Conservation (phyloP, 2,113 vertebrate genomes). For the Pseudonaja textilis region DNA sequence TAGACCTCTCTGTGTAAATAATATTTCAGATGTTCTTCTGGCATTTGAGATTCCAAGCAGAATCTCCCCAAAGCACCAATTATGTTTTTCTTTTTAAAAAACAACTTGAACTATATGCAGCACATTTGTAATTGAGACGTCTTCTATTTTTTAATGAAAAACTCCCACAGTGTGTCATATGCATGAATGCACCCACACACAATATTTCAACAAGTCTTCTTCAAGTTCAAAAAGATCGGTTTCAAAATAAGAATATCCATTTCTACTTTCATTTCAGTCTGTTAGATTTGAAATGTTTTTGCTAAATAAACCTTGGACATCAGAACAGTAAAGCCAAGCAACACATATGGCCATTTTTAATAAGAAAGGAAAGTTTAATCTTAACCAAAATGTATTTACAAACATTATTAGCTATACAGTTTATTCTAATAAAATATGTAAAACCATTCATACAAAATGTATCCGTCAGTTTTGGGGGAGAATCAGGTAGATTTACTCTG, state of each 20-base stretch:
- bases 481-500: conserved; percentile 66
- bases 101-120: rapidly evolving
- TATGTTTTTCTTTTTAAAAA: background rate
- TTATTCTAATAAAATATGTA: conserved; percentile 45
- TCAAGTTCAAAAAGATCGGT: background rate
- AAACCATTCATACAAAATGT: conserved; percentile 44
- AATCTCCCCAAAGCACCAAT: background rate
- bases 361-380: conserved; percentile 63
- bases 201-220: background rate
- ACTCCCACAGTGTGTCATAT: background rate
- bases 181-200: background rate
- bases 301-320: background rate
- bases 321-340: conserved; percentile 32
- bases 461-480: conserved; percentile 31
- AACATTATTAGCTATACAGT: conserved; percentile 50
- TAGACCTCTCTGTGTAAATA: conserved; percentile 1
- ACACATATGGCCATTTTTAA: background rate
- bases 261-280: background rate
- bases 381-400: conserved; percentile 61
- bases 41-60: background rate
- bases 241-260: background rate
- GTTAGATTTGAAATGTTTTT: background rate
- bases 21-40: background rate
- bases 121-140: background rate
- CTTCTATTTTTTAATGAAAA: conserved; percentile 3